Evolutionary conservation across 2,797 vertebrate species (phyloP), one percentile per base, ranked within the genome.

Genomic region (Siniperca obscura): DNA sequence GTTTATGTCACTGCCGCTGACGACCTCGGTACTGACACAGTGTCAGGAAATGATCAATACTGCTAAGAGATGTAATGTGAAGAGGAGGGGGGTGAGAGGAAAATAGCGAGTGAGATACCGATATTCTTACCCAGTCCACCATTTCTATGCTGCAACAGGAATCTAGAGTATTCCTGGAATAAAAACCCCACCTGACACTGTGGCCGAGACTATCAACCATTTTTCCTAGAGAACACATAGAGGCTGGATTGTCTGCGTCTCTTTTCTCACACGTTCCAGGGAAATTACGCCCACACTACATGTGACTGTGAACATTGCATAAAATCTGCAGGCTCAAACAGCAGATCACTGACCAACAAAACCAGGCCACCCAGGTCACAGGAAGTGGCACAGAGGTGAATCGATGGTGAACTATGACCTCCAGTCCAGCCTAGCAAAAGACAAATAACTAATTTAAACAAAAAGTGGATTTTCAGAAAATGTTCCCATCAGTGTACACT

Each of bases 1-100:
- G 91, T 91, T 93, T 93, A 92, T 95, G 93, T 93, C 94, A 94
- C 79, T 22, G 87, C 87, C 86, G 88, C 87, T 92, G 91, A 91
- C 83, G 83, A 92, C 86, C 88, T 90, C 86, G 36, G 91, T 80
- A 72, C 83, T 89, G 92, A 90, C 90, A 86, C 86, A 81, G 85
- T 74, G 82, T 85, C 94, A 95, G 95, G 95, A 96, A 95, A 86
- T 79, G 92, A 94, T 96, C 95, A 72, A 95, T 94, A 90, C 73
- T 4, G 85, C 88, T 90, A 90, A 91, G 85, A 93, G 92, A 86
- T 83, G 87, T 91, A 83, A 93, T 80, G 91, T 65, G 88, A 91
- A 87, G 82, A 83, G 84, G 48, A 22, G 64, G 75, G 25, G 21
- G 59, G 70, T 22, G 36, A 25, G 48, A 34, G 77, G 44, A 16